Base-by-base conservation (phyloP, 2,888 invertebrate genomes). In the Lomographa bimaculata region DNA sequence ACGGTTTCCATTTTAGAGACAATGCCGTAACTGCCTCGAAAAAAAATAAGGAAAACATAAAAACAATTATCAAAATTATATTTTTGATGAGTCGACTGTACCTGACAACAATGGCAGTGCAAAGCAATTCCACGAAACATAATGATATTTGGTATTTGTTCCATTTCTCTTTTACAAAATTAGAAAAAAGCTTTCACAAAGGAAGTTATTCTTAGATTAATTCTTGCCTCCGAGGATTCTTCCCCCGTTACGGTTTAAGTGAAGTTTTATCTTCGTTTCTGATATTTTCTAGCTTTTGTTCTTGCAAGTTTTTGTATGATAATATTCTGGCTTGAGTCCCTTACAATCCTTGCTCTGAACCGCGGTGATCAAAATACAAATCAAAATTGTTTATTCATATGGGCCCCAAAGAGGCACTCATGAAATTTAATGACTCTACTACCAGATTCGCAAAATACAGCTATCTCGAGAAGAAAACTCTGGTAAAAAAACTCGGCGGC, bases 71-170 rank as follows among this genome's bases (percentile, higher is more conserved):
- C 26, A 36, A 42, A 42, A 42, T 42, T 36, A 36, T 42, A 42
- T 42, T 42, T 42, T 30, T 42, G 42, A 42, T 42, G 36, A 36
- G 36, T 36, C 17, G 35, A 32, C 35, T 42, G 42, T 36, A 32
- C 32, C 42, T 42, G 41, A 35, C 41, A 35, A 35, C 41, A 35
- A 41, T 35, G 35, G 35, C 32, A 25, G 9, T 36, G 10, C 19
- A 46, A 43, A 34, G 29, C 41, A 46, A 49, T 46, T 46, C 33
- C 38, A 18, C 14, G 30, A 35, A 48, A 49, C 43, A 23, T 51
- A 49, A 49, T 46, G 46, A 49, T 49, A 49, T 51, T 51, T 49
- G 43, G 43, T 49, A 52, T 45, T 46, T 46, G 50, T 40, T 46
- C 34, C 46, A 41, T 46, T 49, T 42, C 14, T 42, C 14, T 49